Evolutionary conservation across 2,113 vertebrate species (phyloP).

Genomic region (Monopterus albus): DNA sequence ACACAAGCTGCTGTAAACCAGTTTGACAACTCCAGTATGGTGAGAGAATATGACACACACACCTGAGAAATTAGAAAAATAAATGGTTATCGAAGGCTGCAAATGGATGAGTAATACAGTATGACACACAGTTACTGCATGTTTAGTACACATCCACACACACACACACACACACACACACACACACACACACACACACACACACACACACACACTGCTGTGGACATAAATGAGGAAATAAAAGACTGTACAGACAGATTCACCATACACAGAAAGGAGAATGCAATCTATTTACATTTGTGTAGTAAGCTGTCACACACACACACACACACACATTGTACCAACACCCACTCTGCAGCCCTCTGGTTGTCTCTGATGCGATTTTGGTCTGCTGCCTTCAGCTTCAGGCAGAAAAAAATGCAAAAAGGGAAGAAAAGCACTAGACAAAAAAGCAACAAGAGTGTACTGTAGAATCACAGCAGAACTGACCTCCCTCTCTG

Average conservation of each 20-base stretch:
- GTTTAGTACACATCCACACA: not conserved
- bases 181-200: too few species aligned
- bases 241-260: slow-evolving; percentile 13
- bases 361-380: slow-evolving; percentile 11
- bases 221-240: slow-evolving; percentile 9
- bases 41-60: not conserved
- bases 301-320: slow-evolving; percentile 21
- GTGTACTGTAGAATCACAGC: too few species aligned
- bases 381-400: not conserved
- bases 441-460: too few species aligned
- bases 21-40: slow-evolving; percentile 51
- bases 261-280: slow-evolving; percentile 25
- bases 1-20: slow-evolving; percentile 38
- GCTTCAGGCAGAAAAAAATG: not conserved
- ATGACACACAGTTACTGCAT: not conserved
- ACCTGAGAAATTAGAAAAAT: slow-evolving; percentile 26
- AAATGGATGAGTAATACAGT: not conserved
- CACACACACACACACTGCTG: slow-evolving; percentile 3
- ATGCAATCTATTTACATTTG: slow-evolving; percentile 33
- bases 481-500: too few species aligned
- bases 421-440: not conserved
- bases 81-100: slow-evolving; percentile 6
- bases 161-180: too few species aligned
- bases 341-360: slow-evolving; percentile 1
- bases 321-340: slow-evolving; percentile 8